Conservation (phyloP, 2,113 vertebrate species). For the Anser brachyrhynchus region DNA sequence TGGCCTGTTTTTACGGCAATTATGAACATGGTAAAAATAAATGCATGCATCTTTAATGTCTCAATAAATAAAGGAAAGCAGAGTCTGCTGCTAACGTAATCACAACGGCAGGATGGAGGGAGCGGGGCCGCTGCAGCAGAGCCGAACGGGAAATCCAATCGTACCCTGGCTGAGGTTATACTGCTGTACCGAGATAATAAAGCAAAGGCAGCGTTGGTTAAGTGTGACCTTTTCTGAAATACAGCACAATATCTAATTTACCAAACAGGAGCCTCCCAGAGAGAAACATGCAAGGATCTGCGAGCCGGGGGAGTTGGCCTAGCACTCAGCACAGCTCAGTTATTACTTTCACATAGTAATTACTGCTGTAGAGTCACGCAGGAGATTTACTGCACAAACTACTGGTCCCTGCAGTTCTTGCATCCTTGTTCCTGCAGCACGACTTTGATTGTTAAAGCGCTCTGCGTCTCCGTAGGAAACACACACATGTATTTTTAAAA, state of each 20-base stretch:
- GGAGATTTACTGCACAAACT: constrained; percentile 65
- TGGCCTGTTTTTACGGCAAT: constrained; percentile 54
- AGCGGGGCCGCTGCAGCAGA: constrained; percentile 10
- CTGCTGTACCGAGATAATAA: constrained; percentile 59
- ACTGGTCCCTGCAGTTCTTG: constrained; percentile 28
- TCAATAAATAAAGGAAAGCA: constrained; percentile 65
- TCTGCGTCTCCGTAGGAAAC: not conserved
- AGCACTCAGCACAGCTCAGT: constrained; percentile 18
- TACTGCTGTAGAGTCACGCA: constrained; percentile 59
- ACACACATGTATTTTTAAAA: not conserved
- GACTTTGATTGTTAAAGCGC: not conserved
- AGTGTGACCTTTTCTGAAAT: constrained; percentile 69
- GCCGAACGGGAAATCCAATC: constrained; percentile 29
- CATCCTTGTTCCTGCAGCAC: constrained; percentile 22
- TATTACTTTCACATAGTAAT: constrained; percentile 74
- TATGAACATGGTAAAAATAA: constrained; percentile 68
- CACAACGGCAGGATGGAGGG: constrained; percentile 54
- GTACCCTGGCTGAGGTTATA: constrained; percentile 46
- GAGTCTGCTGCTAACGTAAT: constrained; percentile 57
- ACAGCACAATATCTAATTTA: constrained; percentile 72
- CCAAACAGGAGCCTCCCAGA: constrained; percentile 61
- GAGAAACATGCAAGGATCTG: constrained; percentile 57
- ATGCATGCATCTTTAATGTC: constrained; percentile 67
- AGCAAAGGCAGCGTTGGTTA: constrained; percentile 55
- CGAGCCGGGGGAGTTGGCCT: constrained; percentile 48